phyloP scores from a whole-genome alignment of 1,140 invertebrate genomes.

The Papilio glaucus region DNA sequence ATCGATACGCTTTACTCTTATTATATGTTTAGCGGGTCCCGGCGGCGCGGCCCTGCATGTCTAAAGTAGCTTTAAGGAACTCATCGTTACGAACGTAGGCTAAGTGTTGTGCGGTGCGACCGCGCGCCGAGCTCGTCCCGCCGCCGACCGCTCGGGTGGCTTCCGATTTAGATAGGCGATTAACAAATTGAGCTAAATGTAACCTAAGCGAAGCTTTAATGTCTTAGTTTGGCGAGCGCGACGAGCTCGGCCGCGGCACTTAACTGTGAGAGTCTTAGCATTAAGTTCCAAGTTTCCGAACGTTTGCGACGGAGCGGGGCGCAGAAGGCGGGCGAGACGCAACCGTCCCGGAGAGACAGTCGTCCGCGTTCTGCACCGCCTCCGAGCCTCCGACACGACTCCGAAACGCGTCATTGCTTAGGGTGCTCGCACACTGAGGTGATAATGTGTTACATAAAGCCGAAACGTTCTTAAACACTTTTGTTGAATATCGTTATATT shows the following conservation, averaged over 20 bases:
- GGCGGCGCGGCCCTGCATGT: slow-evolving; percentile 59
- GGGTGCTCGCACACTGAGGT: slow-evolving; percentile 17
- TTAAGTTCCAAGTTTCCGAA: slow-evolving; percentile 30
- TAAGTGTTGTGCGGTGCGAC: slow-evolving; percentile 62
- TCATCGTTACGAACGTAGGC: slow-evolving; percentile 60
- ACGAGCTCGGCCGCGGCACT: slow-evolving; percentile 48
- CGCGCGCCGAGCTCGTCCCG: slow-evolving; percentile 51
- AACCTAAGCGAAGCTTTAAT: slow-evolving; percentile 77
- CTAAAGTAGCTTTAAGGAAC: slow-evolving; percentile 57
- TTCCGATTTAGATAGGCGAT: slow-evolving; percentile 79
- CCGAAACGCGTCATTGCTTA: slow-evolving; percentile 46
- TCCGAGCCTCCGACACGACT: slow-evolving; percentile 61
- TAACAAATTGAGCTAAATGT: slow-evolving; percentile 77
- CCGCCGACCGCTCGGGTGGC: slow-evolving; percentile 62
- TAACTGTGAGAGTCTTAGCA: slow-evolving; percentile 22
- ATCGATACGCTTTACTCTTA: slow-evolving; percentile 76
- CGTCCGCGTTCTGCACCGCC: slow-evolving; percentile 60
- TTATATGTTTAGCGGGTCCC: slow-evolving; percentile 52
- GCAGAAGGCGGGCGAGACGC: slow-evolving; percentile 58
- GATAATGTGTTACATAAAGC: slow-evolving; percentile 8
- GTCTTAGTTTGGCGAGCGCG: slow-evolving; percentile 54
- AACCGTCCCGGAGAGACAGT: slow-evolving; percentile 71
- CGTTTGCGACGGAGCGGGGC: slow-evolving; percentile 34
- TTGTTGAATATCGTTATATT: slow-evolving; percentile 17
- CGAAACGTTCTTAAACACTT: slow-evolving; percentile 18